Conservation (phyloP, 2,113 vertebrate species). For the Phyllostomus discolor region DNA sequence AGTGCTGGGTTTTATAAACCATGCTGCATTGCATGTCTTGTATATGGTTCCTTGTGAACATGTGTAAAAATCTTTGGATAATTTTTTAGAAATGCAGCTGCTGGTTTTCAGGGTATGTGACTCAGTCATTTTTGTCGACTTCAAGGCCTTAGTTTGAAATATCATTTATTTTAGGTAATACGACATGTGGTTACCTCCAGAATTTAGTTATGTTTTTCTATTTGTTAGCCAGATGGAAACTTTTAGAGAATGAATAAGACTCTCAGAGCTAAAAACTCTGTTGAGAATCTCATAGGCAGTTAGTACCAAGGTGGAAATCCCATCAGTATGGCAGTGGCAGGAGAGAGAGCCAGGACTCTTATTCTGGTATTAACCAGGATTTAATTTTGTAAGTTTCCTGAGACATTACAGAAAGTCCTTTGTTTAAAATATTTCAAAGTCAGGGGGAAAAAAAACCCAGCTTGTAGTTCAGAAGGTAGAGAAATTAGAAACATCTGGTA, state of each 20-base stretch:
- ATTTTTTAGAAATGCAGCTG: neutral
- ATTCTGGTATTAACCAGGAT: slow-evolving; percentile 30
- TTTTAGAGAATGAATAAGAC: neutral
- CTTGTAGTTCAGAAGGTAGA: slow-evolving; percentile 69
- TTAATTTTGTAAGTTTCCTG: slow-evolving; percentile 59
- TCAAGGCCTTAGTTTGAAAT: neutral
- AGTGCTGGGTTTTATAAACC: neutral
- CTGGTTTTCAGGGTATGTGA: neutral
- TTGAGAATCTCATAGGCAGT: neutral
- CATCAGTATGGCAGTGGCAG: neutral
- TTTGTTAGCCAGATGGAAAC: neutral
- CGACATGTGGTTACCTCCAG: neutral
- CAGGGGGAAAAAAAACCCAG: slow-evolving; percentile 48
- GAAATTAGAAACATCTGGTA: slow-evolving; percentile 82
- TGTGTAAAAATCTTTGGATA: neutral
- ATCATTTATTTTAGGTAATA: neutral
- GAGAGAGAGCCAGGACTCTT: slow-evolving; percentile 33
- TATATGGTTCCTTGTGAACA: neutral
- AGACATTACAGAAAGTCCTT: slow-evolving; percentile 69
- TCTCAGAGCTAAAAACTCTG: neutral
- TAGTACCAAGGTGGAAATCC: neutral
- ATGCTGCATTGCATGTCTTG: neutral
- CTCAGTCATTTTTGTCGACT: neutral
- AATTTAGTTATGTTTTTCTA: slow-evolving; percentile 33
- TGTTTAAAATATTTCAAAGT: slow-evolving; percentile 72